Evolutionary conservation across 2,888 invertebrate species (phyloP).

Genomic region (Cartodere bifasciata): DNA sequence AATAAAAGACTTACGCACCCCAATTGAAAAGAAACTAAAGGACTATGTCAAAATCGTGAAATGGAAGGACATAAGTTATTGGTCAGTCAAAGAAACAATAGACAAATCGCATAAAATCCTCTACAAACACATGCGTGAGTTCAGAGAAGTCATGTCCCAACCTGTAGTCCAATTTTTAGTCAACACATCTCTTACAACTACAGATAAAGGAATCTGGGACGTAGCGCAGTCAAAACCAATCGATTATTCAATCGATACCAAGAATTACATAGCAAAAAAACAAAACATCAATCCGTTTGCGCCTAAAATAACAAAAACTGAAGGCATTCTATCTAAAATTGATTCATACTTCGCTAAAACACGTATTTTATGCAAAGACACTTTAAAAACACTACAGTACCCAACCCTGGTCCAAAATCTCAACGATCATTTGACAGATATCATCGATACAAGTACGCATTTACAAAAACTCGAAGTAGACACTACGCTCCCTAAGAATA

Average conservation of each 20-base stretch:
- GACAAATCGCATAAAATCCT: slow-evolving; percentile 79
- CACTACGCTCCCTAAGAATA: slow-evolving; percentile 46
- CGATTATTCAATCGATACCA: slow-evolving; percentile 36
- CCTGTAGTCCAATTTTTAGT: slow-evolving; percentile 37
- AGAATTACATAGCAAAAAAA: slow-evolving; percentile 25
- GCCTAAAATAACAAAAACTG: not conserved
- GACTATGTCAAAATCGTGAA: slow-evolving; percentile 91
- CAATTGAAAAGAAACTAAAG: slow-evolving; percentile 83
- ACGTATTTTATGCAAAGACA: slow-evolving; percentile 49
- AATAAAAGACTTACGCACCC: slow-evolving; percentile 55
- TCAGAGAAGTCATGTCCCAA: slow-evolving; percentile 42
- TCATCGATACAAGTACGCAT: slow-evolving; percentile 55
- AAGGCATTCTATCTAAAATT: slow-evolving; percentile 15
- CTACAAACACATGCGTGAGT: slow-evolving; percentile 72
- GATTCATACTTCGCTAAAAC: slow-evolving; percentile 43
- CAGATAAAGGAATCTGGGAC: slow-evolving; percentile 44
- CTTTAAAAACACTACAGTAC: slow-evolving; percentile 44
- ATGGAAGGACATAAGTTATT: slow-evolving; percentile 92
- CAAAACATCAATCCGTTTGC: not conserved
- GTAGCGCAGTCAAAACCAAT: slow-evolving; percentile 40
- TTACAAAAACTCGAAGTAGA: slow-evolving; percentile 55
- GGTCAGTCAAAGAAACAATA: slow-evolving; percentile 81
- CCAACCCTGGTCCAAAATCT: slow-evolving; percentile 48
- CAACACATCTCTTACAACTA: slow-evolving; percentile 31
- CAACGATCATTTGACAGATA: slow-evolving; percentile 51